Conservation (phyloP, 2,113 vertebrate species). For the Zeus faber region DNA sequence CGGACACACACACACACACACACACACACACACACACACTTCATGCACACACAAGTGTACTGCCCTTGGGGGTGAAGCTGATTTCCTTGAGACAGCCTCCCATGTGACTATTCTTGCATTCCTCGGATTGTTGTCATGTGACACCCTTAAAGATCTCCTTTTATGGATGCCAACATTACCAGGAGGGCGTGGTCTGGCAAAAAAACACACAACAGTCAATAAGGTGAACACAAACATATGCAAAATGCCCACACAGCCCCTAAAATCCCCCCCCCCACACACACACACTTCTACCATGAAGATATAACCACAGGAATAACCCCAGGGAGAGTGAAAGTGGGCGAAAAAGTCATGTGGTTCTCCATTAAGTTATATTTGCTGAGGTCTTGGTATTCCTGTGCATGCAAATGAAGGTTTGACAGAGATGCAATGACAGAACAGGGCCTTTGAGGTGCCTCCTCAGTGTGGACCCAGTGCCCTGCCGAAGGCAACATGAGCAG, state of each 20-base stretch:
- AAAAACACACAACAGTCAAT: conserved; percentile 34
- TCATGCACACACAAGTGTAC: conserved; percentile 14
- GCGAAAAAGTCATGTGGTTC: no score
- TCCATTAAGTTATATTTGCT: no score
- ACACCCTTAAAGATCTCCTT: conserved; percentile 83
- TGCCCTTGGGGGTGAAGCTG: conserved; percentile 57
- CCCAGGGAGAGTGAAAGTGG: no score
- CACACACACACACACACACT: neutral
- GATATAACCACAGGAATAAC: no score
- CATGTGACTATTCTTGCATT: conserved; percentile 78
- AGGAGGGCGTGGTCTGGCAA: conserved; percentile 63
- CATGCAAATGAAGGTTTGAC: no score
- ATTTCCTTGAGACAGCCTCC: conserved; percentile 72
- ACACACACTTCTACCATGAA: neutral
- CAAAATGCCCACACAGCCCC: conserved; percentile 5
- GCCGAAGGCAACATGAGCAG: no score
- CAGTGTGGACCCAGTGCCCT: no score
- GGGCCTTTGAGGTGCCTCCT: no score
- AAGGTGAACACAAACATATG: neutral
- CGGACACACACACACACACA: neutral
- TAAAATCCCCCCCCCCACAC: neutral
- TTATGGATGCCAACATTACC: conserved; percentile 74
- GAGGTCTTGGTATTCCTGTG: no score
- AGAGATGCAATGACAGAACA: no score
- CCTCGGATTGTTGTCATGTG: conserved; percentile 80